Evolutionary conservation across 2,888 invertebrate species (phyloP).

Genomic region (Hirudinaria manillensis): DNA sequence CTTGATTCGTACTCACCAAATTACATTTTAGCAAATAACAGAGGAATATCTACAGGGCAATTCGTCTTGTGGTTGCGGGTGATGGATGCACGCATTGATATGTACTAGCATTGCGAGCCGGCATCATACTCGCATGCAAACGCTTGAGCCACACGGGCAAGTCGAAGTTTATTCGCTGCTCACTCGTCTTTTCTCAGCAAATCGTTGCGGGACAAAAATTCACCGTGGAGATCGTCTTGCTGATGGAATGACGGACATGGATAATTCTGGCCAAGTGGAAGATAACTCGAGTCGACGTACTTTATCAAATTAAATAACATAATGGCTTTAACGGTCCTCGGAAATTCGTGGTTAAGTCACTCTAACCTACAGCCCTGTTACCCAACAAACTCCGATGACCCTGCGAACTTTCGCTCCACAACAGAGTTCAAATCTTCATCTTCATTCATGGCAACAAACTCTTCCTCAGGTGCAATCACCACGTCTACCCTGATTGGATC

Average conservation of each 20-base stretch:
- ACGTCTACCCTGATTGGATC: not conserved
- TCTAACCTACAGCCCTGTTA: conserved; percentile 22
- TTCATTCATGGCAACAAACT: conserved; percentile 18
- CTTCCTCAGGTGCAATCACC: conserved; percentile 9
- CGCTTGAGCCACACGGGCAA: not conserved
- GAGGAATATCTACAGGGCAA: conserved; percentile 16
- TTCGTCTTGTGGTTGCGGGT: conserved; percentile 19
- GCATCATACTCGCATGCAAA: conserved; percentile 10
- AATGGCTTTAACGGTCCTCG: conserved; percentile 20
- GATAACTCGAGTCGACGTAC: no score
- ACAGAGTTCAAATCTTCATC: conserved; percentile 24
- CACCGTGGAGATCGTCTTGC: not conserved
- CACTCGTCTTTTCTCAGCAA: not conserved
- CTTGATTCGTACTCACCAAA: conserved; percentile 14
- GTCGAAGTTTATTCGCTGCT: conserved; percentile 8
- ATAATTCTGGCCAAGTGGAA: no score
- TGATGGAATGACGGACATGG: not conserved
- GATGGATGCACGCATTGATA: conserved; percentile 21
- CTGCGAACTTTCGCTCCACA: conserved; percentile 4
- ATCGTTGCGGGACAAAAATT: not conserved
- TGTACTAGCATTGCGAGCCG: conserved; percentile 5
- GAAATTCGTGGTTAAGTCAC: conserved; percentile 13
- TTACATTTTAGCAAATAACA: conserved; percentile 13
- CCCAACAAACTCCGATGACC: conserved; percentile 15
- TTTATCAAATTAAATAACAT: not conserved